Evolutionary conservation across 1,140 invertebrate genomes (phyloP), one percentile per base, ranked within the genome.

Genomic region (Doryteuthis pealeii): DNA sequence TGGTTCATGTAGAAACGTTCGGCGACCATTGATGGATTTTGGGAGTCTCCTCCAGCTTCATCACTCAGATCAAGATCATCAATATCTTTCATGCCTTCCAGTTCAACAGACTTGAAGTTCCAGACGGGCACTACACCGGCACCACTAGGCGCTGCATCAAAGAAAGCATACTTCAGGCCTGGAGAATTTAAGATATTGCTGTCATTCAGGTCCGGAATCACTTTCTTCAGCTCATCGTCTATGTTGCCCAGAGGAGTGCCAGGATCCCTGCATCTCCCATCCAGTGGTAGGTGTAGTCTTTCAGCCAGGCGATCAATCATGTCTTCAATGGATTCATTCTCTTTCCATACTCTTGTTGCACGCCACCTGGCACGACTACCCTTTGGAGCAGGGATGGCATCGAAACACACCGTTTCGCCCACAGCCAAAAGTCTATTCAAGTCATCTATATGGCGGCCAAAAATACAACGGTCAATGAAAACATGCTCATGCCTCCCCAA

Each of bases 401-500:
- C 87, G 79, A 89, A 89, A 71, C 81, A 84, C 1, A 87, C 83
- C 71, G 82, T 82, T 73, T 89, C 87, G 10, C 87, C 87, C 35
- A 88, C 78, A 71, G 82, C 82, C 65, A 88, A 81, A 54, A 88
- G 74, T 72, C 83, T 85, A 66, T 85, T 84, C 67, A 89, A 78
- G 78, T 89, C 88, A 77, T 87, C 84, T 73, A 86, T 83, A 26
- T 84, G 78, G 71, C 87, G 84, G 26, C 82, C 83, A 79, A 87
- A 86, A 77, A 88, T 88, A 26, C 85, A 86, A 66, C 86, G 81
- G 72, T 89, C 88, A 75, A 89, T 88, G 73, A 89, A 89, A 1
- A 89, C 88, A 79, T 89, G 88, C 77, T 89, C 88, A 81, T 89
- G 88, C 74, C 85, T 83, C 1, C 87, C 88, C 10, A 89, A 79